Evolutionary conservation across 1,140 invertebrate species (phyloP).

Genomic region (Homarus americanus): DNA sequence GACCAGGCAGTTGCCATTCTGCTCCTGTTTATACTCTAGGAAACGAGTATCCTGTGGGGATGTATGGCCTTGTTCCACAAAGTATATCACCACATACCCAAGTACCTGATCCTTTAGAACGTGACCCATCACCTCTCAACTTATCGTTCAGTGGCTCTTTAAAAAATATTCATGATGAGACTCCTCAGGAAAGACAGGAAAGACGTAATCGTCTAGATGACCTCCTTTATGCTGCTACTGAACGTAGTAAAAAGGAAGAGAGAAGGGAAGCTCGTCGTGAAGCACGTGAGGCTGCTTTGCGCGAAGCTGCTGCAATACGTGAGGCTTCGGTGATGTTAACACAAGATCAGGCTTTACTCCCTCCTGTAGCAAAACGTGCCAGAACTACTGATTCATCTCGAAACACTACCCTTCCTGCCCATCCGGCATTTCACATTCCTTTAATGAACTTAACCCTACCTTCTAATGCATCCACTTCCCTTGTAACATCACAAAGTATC

Average conservation of each 20-base stretch:
- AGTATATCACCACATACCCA: conserved; percentile 53
- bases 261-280: conserved; percentile 61
- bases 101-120: conserved; percentile 59
- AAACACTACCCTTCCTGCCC: conserved; percentile 27
- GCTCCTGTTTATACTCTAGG: conserved; percentile 50
- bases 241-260: conserved; percentile 69
- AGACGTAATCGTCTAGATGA: conserved; percentile 64
- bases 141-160: conserved; percentile 58
- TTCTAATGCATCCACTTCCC: conserved; percentile 22
- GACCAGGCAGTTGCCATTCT: conserved; percentile 40
- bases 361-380: conserved; percentile 36
- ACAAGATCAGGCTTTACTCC: conserved; percentile 30
- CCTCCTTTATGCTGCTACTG: conserved; percentile 65
- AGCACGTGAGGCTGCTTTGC: conserved; percentile 61
- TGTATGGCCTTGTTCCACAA: conserved; percentile 58
- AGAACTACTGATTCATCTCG: conserved; percentile 23
- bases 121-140: conserved; percentile 66
- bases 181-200: conserved; percentile 67
- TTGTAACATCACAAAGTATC: conserved; percentile 27
- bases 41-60: conserved; percentile 53
- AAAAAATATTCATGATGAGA: conserved; percentile 67
- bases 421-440: conserved; percentile 61
- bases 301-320: conserved; percentile 57
- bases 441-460: conserved; percentile 52
- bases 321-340: conserved; percentile 43